Evolutionary conservation across 2,888 invertebrate genomes (phyloP), one percentile per base, ranked within the genome.

Genomic region (Macrostomum cliftonense): DNA sequence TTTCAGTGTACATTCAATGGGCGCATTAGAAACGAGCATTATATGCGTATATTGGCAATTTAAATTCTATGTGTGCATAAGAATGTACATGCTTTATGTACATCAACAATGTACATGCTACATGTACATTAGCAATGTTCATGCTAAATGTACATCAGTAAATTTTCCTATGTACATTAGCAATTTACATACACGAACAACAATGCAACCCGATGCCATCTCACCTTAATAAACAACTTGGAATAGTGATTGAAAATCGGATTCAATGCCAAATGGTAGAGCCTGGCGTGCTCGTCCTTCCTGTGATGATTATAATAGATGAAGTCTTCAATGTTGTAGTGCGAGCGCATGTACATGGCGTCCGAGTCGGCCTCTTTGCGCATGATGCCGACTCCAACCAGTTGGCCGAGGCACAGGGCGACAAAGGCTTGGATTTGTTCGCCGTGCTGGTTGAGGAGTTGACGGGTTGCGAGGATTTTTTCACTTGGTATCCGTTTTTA

Each of bases 151-250:
- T n/a, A n/a, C n/a, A n/a, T n/a, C n/a, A n/a, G n/a, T n/a, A n/a
- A n/a, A n/a, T n/a, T n/a, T n/a, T n/a, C n/a, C n/a, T n/a, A n/a
- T n/a, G 17, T 40, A 19, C 40, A 40, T 40, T 17, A 7, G n/a
- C 13, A 38, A 38, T 13, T n/a, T 19, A 40, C 16, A 40, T 40
- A 7, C 11, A 2, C 16, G 11, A 40, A 78, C 71, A 7, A 80
- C 55, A 40, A n/a, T n/a, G n/a, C n/a, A n/a, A n/a, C n/a, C n/a
- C n/a, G n/a, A n/a, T n/a, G n/a, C n/a, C n/a, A n/a, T 17, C 40
- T 40, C 56, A 82, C 82, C 63, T 68, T 68, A 19, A 70, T 57
- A 55, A 70, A 70, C 47, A 63, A 59, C 52, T 68, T 69, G 37
- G 66, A 62, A 42, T 63, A 60, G 52, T 65, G 66, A 17, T 56